Evolutionary conservation across 2,888 invertebrate genomes (phyloP), one percentile per base, ranked within the genome.

Genomic region (Noctua comes): DNA sequence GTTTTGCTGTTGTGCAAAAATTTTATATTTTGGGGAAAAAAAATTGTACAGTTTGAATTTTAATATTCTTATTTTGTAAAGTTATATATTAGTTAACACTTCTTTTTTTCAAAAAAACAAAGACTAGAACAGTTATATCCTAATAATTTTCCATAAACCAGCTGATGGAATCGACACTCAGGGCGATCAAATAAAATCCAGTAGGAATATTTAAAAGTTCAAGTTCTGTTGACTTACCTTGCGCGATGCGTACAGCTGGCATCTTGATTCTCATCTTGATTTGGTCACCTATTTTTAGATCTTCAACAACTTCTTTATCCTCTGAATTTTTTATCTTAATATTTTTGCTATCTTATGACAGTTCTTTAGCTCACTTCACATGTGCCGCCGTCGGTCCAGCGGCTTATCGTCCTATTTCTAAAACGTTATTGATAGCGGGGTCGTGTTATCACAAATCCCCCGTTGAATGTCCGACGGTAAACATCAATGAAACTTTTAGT

Each of bases 241-340:
- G 99, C 97, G 99, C 98, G 98, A 99, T 99, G 97, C 99, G 98
- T 97, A 99, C 98, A 97, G 99, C 99, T 97, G 99, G 99, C 99
- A 99, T 99, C 98, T 99, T 99, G 97, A 99, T 99, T 98, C 99
- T 98, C 99, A 99, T 99, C 98, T 98, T 99, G 98, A 96, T 95
- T 96, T 96, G 97, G 95, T 97, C 97, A 96, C 97, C 97, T 96
- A 97, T 97, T 95, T 96, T 97, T 96, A 94, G 92, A 92, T 95
- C 93, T 96, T 96, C 91, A 94, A 94, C 88, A 93, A 95, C 94
- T 94, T 94, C 94, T 94, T 93, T 94, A 94, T 95, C 93, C 91
- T 92, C 84, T 79, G 91, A 95, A 96, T 93, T 93, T 77, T 77
- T 95, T 95, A 95, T 96, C 95, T 95, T 86, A 91, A 91, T 94